Base-by-base conservation (phyloP, 1,140 invertebrate species). In the Drosophila ananassae region DNA sequence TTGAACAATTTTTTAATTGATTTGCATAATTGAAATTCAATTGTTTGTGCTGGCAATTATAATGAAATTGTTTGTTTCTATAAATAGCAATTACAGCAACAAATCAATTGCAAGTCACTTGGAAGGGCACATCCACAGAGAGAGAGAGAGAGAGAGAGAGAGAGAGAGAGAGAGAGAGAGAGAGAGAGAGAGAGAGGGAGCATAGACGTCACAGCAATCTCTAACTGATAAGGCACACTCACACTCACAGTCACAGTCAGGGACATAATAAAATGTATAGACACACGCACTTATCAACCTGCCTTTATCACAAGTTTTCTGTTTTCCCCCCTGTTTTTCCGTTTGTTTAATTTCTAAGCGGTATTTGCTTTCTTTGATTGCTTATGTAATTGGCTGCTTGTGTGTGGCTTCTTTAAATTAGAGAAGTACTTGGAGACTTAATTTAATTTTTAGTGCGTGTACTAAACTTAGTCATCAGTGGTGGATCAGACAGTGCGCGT, bases 11-110 rank as follows among this genome's bases (percentile, higher is more conserved):
- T 78, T 46, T 51, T 50, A 57, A 48, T 60, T 72, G 47, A 53
- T 80, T 56, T 75, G 51, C 55, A 46, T 54, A 67, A 83, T 83
- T 79, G 46, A 76, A 76, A 76, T 83, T 75, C 75, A 83, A 79
- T 61, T 71, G 75, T 13, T 75, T 62, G 32, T 69, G 62, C 64
- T 61, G 63, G 67, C 64, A 79, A 83, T 79, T 67, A 72, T 79
- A 84, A 73, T 84, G 72, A 76, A 79, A 84, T 79, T 75, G 75
- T 84, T 75, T 79, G 61, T 51, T 54, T 60, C 46, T 83, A 84
- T 63, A 83, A 84, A 79, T 83, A 84, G 72, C 12, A 54, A 39
- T 69, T 69, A 57, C 32, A 69, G 21, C 41, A 76, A 76, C 57
- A 78, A 61, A 55, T 60, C 66, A 84, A 79, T 79, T 84, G 66